These are phyloP conservation scores for Pachycephus smyrnensis DNA, from an alignment of 2,888 invertebrate species.

Conservation along the genomic window DNA sequence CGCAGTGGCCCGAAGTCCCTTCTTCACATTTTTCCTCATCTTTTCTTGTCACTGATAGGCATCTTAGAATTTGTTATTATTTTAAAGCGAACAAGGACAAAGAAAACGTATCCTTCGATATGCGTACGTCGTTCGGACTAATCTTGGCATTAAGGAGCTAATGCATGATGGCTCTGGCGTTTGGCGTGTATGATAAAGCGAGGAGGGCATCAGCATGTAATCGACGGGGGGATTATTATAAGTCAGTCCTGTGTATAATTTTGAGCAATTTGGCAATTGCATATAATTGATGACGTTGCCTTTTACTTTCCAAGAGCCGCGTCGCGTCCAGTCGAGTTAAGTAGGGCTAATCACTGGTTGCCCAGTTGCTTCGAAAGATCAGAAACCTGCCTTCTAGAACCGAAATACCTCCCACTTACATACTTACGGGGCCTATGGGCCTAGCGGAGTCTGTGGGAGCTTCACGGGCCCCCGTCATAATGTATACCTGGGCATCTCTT, in stretches of 20 bases:
- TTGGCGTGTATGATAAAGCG: slow-evolving; percentile 15
- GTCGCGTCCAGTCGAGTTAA: slow-evolving; percentile 48
- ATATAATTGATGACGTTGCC: slow-evolving; percentile 62
- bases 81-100: background rate
- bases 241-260: slow-evolving; percentile 52
- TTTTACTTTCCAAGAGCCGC: slow-evolving; percentile 55
- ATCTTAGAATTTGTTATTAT: background rate
- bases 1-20: slow-evolving; percentile 16
- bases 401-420: slow-evolving; percentile 31
- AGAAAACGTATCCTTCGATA: background rate
- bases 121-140: background rate
- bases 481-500: background rate
- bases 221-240: background rate
- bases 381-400: slow-evolving; percentile 45
- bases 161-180: background rate
- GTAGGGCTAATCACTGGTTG: slow-evolving; percentile 63
- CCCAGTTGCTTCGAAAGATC: slow-evolving; percentile 33
- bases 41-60: slow-evolving; percentile 4
- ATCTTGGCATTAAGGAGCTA: background rate
- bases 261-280: slow-evolving; percentile 65
- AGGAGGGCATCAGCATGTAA: background rate
- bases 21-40: slow-evolving; percentile 10
- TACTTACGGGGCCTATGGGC: slow-evolving; percentile 13
- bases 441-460: background rate
- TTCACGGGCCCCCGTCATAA: background rate